Base-by-base conservation (phyloP, 2,888 invertebrate genomes). In the Ochropleura leucogaster region DNA sequence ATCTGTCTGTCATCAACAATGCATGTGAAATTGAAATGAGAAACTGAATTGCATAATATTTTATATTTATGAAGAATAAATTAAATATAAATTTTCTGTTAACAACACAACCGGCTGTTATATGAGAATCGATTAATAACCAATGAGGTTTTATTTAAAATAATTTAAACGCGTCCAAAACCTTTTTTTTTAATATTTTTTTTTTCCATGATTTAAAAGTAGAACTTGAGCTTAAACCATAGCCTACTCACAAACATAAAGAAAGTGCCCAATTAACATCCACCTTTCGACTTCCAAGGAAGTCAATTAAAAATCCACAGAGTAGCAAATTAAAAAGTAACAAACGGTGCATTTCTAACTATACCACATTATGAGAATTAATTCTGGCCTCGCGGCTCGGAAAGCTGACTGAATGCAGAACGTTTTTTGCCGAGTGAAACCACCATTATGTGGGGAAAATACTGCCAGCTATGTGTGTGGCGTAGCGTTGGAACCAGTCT, bases 391-490 rank as follows among this genome's bases (percentile, higher is more conserved):
- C 81, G 84, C 85, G 77, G 85, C 87, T 85, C 86, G 85, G 89
- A 86, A 89, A 88, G 88, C 88, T 85, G 87, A 75, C 78, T 85
- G 86, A 89, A 89, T 88, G 82, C 70, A 86, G 79, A 82, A 84
- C 72, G 84, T 85, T 91, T 92, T 91, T 91, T 93, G 88, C 88
- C 60, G 80, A 87, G 91, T 86, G 92, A 91, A 90, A 91, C 86
- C 86, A 87, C 83, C 89, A 90, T 92, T 91, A 91, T 90, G 88
- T 69, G 82, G 88, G 79, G 88, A 88, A 90, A 93, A 92, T 91
- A 88, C 89, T 88, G 84, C 89, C 89, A 85, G 62, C 72, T 74
- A 88, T 79, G 79, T 86, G 83, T 80, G 88, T 84, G 88, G 79
- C 68, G 65, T 47, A 51, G 77, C 83, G 46, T 73, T 62, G 51